Percentiles rank a stretch among this genome's conserved stretches.
Evolutionary conservation across 37 sponge, comb jelly and placozoan species (phyloP).

Genomic region (Bolinopsis microptera): DNA sequence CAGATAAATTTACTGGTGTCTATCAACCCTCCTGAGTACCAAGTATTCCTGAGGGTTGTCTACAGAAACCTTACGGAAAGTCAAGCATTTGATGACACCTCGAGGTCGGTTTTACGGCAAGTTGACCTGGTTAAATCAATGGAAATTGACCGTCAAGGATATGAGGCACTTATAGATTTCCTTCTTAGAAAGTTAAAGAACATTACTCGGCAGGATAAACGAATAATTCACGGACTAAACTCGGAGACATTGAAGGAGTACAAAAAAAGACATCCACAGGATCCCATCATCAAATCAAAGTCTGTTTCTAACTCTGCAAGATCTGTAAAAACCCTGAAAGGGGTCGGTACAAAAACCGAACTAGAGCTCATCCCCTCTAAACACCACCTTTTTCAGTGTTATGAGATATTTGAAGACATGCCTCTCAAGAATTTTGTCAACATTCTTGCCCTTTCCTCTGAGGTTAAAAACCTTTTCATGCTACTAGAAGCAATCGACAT

Average conservation of each 20-base stretch:
- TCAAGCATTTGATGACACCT: neutral
- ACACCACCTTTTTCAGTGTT: conserved; percentile 27
- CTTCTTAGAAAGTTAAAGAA: neutral
- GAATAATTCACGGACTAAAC: neutral
- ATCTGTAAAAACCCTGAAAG: neutral
- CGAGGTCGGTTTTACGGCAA: neutral
- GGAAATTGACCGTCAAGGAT: neutral
- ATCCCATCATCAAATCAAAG: neutral
- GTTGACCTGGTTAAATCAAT: conserved; percentile 20
- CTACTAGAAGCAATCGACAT: conserved; percentile 19
- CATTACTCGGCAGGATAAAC: neutral
- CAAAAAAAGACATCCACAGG: neutral
- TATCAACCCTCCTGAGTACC: neutral
- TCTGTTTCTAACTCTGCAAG: neutral
- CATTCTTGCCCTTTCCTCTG: conserved; percentile 15
- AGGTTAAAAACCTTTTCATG: conserved; percentile 33
- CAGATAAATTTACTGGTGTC: neutral
- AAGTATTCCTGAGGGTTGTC: conserved; percentile 12
- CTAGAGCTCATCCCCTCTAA: neutral
- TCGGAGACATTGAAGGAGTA: neutral
- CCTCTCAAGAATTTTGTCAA: neutral
- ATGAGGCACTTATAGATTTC: neutral
- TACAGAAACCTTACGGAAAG: neutral
- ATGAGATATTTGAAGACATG: neutral
- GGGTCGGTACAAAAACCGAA: neutral